Conservation (phyloP, 2,888 invertebrate genomes). For the Arrhopalites spinosus region DNA sequence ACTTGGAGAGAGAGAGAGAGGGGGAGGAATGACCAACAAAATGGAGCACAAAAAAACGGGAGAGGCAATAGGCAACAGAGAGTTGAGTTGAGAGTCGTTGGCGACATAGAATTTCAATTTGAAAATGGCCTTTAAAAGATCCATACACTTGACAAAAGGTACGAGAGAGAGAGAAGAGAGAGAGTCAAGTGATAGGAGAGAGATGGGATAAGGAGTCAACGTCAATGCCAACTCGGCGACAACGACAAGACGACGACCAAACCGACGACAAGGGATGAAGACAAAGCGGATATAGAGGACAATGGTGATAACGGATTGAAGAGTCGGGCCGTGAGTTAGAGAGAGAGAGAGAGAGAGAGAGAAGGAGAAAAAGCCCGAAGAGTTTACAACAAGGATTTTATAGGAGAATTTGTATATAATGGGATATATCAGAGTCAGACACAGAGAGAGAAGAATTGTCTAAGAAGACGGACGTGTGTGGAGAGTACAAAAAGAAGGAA, state of each 20-base stretch:
- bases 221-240: no score
- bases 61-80: background rate
- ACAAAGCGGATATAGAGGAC: no score
- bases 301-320: no score
- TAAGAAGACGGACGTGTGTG: background rate
- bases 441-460: background rate
- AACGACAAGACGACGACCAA: no score
- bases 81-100: background rate
- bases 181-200: background rate
- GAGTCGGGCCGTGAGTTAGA: no score
- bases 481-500: background rate
- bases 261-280: no score
- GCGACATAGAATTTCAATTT: slow-evolving; percentile 2
- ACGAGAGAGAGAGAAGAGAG: background rate
- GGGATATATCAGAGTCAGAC: background rate
- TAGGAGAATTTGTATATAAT: background rate
- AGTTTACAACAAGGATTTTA: background rate
- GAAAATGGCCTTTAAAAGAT: slow-evolving; percentile 7
- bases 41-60: no score
- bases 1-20: no score
- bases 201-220: background rate
- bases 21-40: no score
- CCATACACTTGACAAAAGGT: background rate
- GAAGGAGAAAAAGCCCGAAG: no score
- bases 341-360: no score